phyloP scores from a whole-genome alignment of 1,140 invertebrate species.

The Procambarus virginalis region DNA sequence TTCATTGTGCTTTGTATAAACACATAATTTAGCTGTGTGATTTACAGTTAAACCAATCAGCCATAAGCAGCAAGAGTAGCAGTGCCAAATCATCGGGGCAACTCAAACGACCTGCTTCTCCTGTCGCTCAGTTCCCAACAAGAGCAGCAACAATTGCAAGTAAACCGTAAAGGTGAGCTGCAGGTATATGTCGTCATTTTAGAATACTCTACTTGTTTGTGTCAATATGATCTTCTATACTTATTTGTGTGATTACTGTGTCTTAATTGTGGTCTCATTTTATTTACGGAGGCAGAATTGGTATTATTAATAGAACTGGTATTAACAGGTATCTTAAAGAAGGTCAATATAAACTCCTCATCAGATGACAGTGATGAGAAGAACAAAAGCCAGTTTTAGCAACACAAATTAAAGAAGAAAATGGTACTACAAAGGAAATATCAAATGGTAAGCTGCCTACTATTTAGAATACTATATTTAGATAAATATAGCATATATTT shows the following conservation, averaged over 20 bases:
- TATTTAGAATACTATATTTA: too few species aligned
- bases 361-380: slow-evolving; percentile 29
- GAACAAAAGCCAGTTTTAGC: not conserved
- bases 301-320: not conserved
- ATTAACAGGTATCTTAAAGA: slow-evolving; percentile 51
- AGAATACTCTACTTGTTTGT: too few species aligned
- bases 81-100: not conserved
- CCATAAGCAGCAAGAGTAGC: slow-evolving; percentile 10
- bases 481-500: too few species aligned
- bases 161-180: slow-evolving; percentile 33
- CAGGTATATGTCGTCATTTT: not conserved
- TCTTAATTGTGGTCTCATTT: too few species aligned
- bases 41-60: slow-evolving; percentile 26
- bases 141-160: slow-evolving; percentile 2
- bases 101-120: slow-evolving; percentile 23
- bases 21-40: too few species aligned
- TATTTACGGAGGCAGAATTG: too few species aligned
- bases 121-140: slow-evolving; percentile 10
- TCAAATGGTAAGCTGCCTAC: slow-evolving; percentile 38
- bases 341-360: slow-evolving; percentile 39
- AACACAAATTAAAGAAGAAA: slow-evolving; percentile 19
- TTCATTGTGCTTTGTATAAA: too few species aligned
- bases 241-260: too few species aligned
- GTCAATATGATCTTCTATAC: too few species aligned
- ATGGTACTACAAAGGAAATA: slow-evolving; percentile 10